Base-by-base conservation (phyloP, 2,888 invertebrate species). In the Meliscaeva auricollis region DNA sequence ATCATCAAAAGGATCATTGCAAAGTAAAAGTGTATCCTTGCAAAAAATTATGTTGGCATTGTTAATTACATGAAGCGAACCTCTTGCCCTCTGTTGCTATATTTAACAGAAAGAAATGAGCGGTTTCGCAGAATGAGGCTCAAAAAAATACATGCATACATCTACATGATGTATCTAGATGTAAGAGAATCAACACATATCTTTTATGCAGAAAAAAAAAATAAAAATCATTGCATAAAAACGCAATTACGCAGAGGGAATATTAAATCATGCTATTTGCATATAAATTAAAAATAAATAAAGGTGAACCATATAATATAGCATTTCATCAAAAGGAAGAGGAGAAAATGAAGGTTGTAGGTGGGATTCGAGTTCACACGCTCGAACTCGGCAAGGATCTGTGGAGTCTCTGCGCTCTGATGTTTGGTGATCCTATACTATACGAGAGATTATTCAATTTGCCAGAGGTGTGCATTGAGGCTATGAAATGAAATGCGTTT, bases 241-340 rank as follows among this genome's bases (percentile, higher is more conserved):
- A 81, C 76, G 44, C 85, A 80, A 85, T 81, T 85, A 85, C 81
- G 85, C 81, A 69, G 81, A 85, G 85, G 48, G 85, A 85, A 85
- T 85, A 81, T 85, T 85, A 80, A 85, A 85, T 77, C 85, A 76
- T 73, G 80, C 76, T 85, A 85, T 85, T 85, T 85, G 85, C 85
- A 85, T 85, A 85, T 85, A 85, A 85, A 85, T 85, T 85, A 85
- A 85, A 81, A 85, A 80, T 85, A 85, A 85, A 85, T 85, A 85
- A 80, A 80, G 85, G 76, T 77, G 80, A 50, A 38, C 69, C 76
- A 26, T n/a, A n/a, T n/a, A n/a, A n/a, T n/a, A n/a, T 56, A 17
- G 46, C 46, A 26, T 44, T 38, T n/a, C 11, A 32, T 30, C 46
- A 17, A 17, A 66, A 35, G 52, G 35, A n/a, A n/a, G 22, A 22